Conservation (phyloP, 1,140 invertebrate species). For the Mamestra configurata region DNA sequence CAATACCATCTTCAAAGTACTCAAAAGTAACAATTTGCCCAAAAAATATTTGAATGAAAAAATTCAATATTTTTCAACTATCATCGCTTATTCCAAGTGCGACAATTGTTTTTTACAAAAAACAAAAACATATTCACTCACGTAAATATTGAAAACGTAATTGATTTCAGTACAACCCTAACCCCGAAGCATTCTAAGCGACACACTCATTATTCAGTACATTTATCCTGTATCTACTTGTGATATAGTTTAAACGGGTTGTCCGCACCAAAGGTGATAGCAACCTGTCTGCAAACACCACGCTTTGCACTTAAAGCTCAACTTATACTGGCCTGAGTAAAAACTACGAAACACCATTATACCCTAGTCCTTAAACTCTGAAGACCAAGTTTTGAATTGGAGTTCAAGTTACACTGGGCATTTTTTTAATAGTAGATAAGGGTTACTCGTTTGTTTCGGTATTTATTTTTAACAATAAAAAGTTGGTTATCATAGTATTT, state of each 20-base stretch:
- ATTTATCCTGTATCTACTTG: constrained; percentile 53
- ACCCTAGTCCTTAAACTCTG: neutral
- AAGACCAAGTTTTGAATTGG: neutral
- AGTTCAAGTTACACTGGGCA: constrained; percentile 13
- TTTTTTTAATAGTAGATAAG: neutral
- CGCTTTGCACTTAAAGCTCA: constrained; percentile 1
- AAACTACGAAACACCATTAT: neutral
- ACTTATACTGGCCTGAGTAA: neutral
- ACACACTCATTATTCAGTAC: constrained; percentile 53
- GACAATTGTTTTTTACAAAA: too few species aligned
- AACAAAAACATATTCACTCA: too few species aligned
- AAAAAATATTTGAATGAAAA: too few species aligned
- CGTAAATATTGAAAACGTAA: neutral
- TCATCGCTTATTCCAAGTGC: too few species aligned
- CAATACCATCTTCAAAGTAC: too few species aligned
- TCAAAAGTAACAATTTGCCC: too few species aligned
- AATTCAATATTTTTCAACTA: too few species aligned
- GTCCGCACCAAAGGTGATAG: constrained; percentile 33
- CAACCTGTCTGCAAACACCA: constrained; percentile 44
- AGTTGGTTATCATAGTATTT: neutral
- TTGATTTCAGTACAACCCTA: constrained; percentile 22
- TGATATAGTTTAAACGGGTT: constrained; percentile 54
- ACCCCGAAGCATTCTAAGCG: constrained; percentile 39
- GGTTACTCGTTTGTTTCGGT: constrained; percentile 16
- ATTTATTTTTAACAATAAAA: constrained; percentile 26